These are phyloP conservation scores for Anarrhichthys ocellatus DNA, from an alignment of 2,113 vertebrate species.

Conservation along the genomic window DNA sequence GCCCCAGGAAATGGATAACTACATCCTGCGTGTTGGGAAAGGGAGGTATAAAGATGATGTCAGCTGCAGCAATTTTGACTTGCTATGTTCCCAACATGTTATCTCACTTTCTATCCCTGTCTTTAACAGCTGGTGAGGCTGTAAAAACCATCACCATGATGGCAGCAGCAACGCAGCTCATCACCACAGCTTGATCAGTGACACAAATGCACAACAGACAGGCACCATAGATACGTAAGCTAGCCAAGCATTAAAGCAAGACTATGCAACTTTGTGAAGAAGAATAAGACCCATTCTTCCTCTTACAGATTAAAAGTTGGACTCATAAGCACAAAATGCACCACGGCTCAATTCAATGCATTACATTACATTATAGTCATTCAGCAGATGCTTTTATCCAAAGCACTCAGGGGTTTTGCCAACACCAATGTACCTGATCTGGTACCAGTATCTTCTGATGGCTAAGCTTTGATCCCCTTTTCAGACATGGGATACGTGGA, in stretches of 20 bases:
- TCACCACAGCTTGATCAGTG: conserved; percentile 35
- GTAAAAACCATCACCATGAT: conserved; percentile 31
- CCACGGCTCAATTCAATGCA: neutral
- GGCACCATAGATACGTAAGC: neutral
- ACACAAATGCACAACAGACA: neutral
- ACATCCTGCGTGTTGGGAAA: conserved; percentile 52
- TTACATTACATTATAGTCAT: too few relatives aligned
- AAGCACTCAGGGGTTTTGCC: neutral
- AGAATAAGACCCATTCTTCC: neutral
- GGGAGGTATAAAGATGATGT: conserved; percentile 36
- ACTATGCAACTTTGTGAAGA: neutral
- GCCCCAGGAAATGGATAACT: conserved; percentile 65
- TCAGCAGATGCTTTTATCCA: too few relatives aligned
- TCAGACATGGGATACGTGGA: neutral
- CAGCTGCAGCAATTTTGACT: conserved; percentile 43
- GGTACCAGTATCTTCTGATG: neutral
- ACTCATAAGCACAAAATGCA: neutral
- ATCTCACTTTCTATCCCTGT: conserved; percentile 28
- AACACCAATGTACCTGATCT: neutral
- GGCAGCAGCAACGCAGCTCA: conserved; percentile 28
- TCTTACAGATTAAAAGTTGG: neutral
- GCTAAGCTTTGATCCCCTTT: neutral
- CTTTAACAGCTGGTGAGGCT: conserved; percentile 39
- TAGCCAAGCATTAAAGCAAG: neutral
- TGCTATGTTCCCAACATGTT: conserved; percentile 48